phyloP scores from a whole-genome alignment of 37 sponge, comb jelly and placozoan species.

The Haliclona indistincta region DNA sequence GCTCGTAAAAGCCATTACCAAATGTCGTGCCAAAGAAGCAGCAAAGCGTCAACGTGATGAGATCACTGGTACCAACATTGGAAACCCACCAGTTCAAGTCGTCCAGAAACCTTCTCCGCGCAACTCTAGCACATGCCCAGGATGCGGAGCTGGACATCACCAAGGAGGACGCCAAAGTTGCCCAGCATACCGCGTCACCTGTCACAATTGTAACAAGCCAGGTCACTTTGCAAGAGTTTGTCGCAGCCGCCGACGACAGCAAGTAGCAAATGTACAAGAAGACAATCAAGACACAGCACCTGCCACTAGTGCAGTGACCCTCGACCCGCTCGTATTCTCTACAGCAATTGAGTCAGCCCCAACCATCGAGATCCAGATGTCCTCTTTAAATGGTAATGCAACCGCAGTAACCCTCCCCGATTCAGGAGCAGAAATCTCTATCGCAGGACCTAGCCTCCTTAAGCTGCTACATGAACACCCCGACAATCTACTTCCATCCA shows the following conservation, averaged over 20 bases:
- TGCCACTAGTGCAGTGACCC: background rate
- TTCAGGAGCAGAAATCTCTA: conserved; percentile 38
- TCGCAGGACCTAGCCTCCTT: conserved; percentile 13
- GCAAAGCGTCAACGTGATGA: conserved; percentile 28
- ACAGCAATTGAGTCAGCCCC: conserved; percentile 4
- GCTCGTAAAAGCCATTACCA: conserved; percentile 16
- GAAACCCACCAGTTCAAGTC: background rate
- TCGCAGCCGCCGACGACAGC: background rate
- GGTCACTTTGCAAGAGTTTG: conserved; percentile 37
- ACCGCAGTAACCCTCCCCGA: conserved; percentile 11
- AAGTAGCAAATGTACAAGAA: background rate
- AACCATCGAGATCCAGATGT: conserved; percentile 21
- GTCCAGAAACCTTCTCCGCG: too few relatives aligned
- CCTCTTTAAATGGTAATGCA: conserved; percentile 16
- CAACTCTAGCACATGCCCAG: conserved; percentile 20
- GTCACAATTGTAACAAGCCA: conserved; percentile 32
- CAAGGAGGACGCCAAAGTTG: conserved; percentile 20
- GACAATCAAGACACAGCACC: background rate
- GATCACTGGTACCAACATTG: background rate
- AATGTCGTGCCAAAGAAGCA: conserved; percentile 17
- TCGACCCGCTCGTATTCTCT: background rate
- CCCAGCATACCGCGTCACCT: conserved; percentile 21
- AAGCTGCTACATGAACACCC: conserved; percentile 16
- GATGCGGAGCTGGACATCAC: conserved; percentile 18
- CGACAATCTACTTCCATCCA: conserved; percentile 33